Base-by-base conservation (phyloP, 2,888 invertebrate genomes). In the Eremobia ochroleuca region DNA sequence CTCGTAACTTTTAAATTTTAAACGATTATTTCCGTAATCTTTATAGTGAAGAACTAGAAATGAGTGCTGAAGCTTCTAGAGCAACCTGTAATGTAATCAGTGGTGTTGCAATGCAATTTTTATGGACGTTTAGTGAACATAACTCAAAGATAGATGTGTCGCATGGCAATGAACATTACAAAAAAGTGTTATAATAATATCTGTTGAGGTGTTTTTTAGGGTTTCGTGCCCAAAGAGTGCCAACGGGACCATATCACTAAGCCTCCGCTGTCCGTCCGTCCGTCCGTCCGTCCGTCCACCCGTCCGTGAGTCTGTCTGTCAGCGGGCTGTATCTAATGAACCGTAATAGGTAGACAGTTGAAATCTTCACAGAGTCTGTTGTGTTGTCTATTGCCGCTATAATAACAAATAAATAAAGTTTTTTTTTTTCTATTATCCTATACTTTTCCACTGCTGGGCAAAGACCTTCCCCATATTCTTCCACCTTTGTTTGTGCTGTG, bases 21-120 rank as follows among this genome's bases (percentile, higher is more conserved):
- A 86, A 76, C 61, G 68, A 79, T 77, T 83, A 83, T 88, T 86
- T 77, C 58, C 66, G 72, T 79, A 68, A 83, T 74, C 52, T 69
- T 73, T 66, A n/a, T 73, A 55, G 28, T 52, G 25, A 62, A 25
- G 61, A 58, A 61, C 15, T 67, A 46, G 28, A 74, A n/a, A 11
- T 46, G 28, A n/a, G 40, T 52, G 13, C 4, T 59, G 11, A 65
- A 25, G n/a, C 18, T 64, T 34, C n/a, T 52, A 43, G n/a, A n/a
- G 21, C 21, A 21, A 31, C 31, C 15, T 18, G 21, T 25, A 46
- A 73, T 18, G 21, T 69, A 46, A 62, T 37, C n/a, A 52, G 40
- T 31, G 34, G n/a, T 66, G 43, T 77, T 58, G 58, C 18, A 79
- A 79, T n/a, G 6, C 21, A 1, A 62, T 34, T 61, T 0, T 21